A percentile compares a stretch with the other conserved stretches of the same genome.
Conservation (phyloP, 2,113 vertebrate species). For the Beaufortia kweichowensis region DNA sequence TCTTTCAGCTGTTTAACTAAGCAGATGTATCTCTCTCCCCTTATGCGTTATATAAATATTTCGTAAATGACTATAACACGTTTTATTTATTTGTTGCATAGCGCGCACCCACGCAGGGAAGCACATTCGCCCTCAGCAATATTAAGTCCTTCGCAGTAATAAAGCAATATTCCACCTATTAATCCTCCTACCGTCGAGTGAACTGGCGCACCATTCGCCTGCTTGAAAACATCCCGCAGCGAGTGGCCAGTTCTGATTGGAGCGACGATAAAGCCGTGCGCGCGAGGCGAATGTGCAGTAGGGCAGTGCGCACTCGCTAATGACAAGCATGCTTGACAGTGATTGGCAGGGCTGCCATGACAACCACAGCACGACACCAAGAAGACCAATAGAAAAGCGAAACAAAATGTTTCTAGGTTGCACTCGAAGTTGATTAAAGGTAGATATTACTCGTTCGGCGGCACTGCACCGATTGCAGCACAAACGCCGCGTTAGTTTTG, state of each 20-base stretch:
- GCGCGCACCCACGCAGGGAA: neutral
- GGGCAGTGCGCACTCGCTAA: constrained; percentile 80
- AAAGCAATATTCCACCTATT: constrained; percentile 40
- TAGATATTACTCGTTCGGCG: constrained; percentile 81
- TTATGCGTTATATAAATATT: neutral
- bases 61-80: neutral
- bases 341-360: constrained; percentile 92
- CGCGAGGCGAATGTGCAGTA: constrained; percentile 72
- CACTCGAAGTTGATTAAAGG: constrained; percentile 88
- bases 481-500: constrained; percentile 70
- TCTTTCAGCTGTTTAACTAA: neutral
- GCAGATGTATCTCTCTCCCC: neutral
- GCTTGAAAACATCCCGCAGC: constrained; percentile 74
- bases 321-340: constrained; percentile 88
- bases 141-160: constrained; percentile 41
- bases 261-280: constrained; percentile 66
- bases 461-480: constrained; percentile 78
- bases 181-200: constrained; percentile 40
- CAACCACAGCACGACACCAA: constrained; percentile 84
- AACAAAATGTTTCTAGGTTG: constrained; percentile 80
- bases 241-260: constrained; percentile 75
- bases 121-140: neutral
- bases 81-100: neutral
- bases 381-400: constrained; percentile 92
- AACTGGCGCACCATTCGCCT: constrained; percentile 64